Base-by-base conservation (phyloP, 2,888 invertebrate genomes). In the Cheilosia pagana region DNA sequence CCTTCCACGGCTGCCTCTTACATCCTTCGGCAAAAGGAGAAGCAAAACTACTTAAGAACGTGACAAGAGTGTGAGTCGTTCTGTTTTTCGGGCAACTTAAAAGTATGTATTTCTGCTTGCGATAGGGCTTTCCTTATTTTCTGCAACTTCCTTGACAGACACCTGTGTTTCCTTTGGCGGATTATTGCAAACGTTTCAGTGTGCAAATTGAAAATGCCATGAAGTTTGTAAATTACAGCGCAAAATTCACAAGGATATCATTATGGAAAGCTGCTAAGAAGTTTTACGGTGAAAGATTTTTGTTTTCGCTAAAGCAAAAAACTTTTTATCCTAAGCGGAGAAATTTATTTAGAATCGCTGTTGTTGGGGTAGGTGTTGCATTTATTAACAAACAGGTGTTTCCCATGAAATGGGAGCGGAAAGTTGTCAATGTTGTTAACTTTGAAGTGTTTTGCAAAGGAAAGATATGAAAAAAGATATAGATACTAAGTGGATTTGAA, bases 191-290 rank as follows among this genome's bases (percentile, higher is more conserved):
- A 43, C 55, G 59, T 39, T 59, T 74, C 53, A 59, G 65, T 19
- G 65, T 19, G 53, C 31, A 81, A 85, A 71, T 76, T 85, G 81
- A 81, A 81, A 85, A 81, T 76, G 60, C 35, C 62, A 60, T 60
- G 28, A 81, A 85, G 55, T 81, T 81, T 76, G 59, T 28, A 71
- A 76, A 85, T 81, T 70, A 76, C 63, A 39, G 16, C 23, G 31
- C n/a, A 43, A 60, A 70, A 71, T 72, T 83, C 65, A 57, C 45
- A 25, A 60, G 67, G 68, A 78, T 83, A 83, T 74, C 78, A 75
- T 81, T 81, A 85, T 76, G 71, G 48, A 71, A 85, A 85, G 71
- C 67, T 67, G 75, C 43, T 79, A 50, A 75, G 65, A 85, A 85
- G 35, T 81, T 81, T 74, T 74, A n/a, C 35, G 23, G n/a, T n/a